Evolutionary conservation across 2,113 vertebrate genomes (phyloP).

Genomic region (Conger conger): DNA sequence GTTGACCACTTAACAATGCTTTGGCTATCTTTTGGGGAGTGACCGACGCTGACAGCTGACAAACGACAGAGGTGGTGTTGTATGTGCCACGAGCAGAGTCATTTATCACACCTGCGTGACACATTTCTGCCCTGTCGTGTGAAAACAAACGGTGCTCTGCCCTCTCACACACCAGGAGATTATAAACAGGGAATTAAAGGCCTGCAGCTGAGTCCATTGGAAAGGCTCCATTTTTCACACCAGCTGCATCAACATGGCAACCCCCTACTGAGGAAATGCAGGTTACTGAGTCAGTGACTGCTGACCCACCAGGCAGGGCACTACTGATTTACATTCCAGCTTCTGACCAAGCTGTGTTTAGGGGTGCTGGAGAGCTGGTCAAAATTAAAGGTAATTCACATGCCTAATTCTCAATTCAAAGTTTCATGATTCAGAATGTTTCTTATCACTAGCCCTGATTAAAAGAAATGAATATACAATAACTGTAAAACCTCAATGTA

Average conservation of each 20-base stretch:
- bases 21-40: not conserved
- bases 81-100: not conserved
- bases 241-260: constrained; percentile 14
- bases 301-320: not conserved
- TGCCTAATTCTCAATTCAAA: not conserved
- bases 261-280: constrained; percentile 2
- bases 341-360: not conserved
- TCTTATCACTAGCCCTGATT: not conserved
- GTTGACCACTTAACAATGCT: not conserved
- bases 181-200: not conserved
- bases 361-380: not conserved
- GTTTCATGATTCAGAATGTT: not conserved
- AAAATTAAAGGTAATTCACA: not conserved
- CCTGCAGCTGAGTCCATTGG: constrained; percentile 2
- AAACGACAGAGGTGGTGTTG: not conserved
- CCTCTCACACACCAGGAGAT: not conserved
- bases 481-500: not conserved
- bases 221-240: not conserved
- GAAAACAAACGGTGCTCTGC: not conserved
- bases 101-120: constrained; percentile 16
- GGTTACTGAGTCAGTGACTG: not conserved
- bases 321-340: not conserved
- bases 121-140: not conserved
- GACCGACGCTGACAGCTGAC: not conserved
- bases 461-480: not conserved